A percentile compares a stretch with the other conserved stretches of the same genome.
Conservation (phyloP, 1,140 invertebrate genomes). For the Leptinotarsa undecemlineata region DNA sequence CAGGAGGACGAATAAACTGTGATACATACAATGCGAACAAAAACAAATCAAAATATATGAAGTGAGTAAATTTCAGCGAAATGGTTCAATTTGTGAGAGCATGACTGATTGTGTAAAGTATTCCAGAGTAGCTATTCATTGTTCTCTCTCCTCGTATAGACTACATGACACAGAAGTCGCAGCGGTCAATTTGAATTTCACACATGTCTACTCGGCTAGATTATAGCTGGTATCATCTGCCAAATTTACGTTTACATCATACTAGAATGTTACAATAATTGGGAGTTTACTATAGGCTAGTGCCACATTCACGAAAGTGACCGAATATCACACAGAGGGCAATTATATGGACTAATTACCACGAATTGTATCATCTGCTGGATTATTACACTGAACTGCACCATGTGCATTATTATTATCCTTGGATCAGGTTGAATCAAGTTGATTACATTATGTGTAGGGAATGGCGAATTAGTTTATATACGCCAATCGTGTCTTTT, state of each 20-base stretch:
- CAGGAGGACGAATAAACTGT: too few relatives aligned
- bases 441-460: neutral
- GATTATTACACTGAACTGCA: slow-evolving; percentile 2
- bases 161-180: neutral
- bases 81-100: too few relatives aligned
- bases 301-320: neutral
- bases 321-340: neutral
- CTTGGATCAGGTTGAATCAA: neutral
- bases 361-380: slow-evolving; percentile 1
- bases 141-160: too few relatives aligned
- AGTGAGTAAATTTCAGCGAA: too few relatives aligned
- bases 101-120: too few relatives aligned
- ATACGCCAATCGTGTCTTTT: neutral
- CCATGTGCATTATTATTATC: neutral
- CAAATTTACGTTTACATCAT: neutral
- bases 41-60: too few relatives aligned
- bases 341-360: neutral
- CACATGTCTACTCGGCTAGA: neutral
- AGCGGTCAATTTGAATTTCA: neutral
- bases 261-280: neutral
- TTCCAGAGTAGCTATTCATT: too few relatives aligned
- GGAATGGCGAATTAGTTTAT: neutral
- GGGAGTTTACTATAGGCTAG: neutral
- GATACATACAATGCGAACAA: too few relatives aligned
- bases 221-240: neutral